phyloP scores from a whole-genome alignment of 1,140 invertebrate genomes.

The Wiebesia pumilae region DNA sequence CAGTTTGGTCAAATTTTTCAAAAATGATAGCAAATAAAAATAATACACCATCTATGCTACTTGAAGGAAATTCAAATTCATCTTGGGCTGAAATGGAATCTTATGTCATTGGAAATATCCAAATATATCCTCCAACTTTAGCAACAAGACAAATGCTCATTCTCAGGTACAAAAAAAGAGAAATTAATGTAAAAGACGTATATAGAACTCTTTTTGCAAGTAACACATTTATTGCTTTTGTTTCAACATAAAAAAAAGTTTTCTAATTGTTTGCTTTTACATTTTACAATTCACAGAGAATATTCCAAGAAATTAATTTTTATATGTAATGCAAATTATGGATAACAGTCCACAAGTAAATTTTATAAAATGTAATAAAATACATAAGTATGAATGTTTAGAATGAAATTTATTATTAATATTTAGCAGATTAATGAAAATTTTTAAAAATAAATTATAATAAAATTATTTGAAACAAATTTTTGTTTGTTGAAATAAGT shows the following conservation, averaged over 20 bases:
- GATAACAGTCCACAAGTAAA: neutral
- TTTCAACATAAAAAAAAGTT: neutral
- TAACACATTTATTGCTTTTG: neutral
- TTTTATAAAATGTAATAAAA: neutral
- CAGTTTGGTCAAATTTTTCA: conserved; percentile 53
- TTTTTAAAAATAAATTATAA: no score
- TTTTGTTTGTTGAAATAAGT: no score
- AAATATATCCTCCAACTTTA: conserved; percentile 90
- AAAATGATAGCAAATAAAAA: conserved; percentile 54
- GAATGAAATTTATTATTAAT: neutral
- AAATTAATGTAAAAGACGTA: neutral
- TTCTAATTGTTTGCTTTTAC: neutral
- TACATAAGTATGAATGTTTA: neutral
- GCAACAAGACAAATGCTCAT: conserved; percentile 94
- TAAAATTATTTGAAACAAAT: no score
- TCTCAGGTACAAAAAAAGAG: conserved; percentile 80
- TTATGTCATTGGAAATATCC: conserved; percentile 88
- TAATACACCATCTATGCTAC: conserved; percentile 56
- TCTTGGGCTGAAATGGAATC: conserved; percentile 93
- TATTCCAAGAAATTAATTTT: neutral
- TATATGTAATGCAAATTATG: neutral
- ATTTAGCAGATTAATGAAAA: neutral
- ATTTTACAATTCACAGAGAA: neutral
- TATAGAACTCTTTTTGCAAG: neutral
- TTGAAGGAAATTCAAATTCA: conserved; percentile 82